Evolutionary conservation across 53 echinoderm and acorn worm genomes (phyloP).

Genomic region (Mesocentrotus franciscanus): DNA sequence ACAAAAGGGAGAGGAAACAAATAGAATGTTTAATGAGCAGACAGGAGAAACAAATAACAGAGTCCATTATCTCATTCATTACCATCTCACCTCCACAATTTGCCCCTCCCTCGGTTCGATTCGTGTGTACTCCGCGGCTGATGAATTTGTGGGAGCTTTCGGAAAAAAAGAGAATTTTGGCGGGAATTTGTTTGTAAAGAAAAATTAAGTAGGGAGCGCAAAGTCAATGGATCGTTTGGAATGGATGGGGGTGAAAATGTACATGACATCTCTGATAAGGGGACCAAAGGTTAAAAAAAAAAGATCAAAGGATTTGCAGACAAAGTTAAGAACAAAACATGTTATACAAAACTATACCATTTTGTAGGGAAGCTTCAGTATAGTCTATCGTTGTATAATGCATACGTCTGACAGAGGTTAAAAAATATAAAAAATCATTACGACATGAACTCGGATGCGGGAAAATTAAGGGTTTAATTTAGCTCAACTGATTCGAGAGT

Average conservation of each 20-base stretch:
- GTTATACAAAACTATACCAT: too few relatives aligned
- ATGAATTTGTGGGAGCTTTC: neutral
- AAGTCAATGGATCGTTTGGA: neutral
- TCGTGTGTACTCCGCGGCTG: constrained; percentile 20
- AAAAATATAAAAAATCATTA: too few relatives aligned
- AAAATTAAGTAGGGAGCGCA: neutral
- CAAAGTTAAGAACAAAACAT: too few relatives aligned
- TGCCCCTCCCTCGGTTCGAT: neutral
- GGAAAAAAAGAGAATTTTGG: neutral
- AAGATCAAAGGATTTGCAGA: neutral
- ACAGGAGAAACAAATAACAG: constrained; percentile 61
- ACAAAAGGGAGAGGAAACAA: constrained; percentile 52
- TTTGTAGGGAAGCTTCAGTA: too few relatives aligned
- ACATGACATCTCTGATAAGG: neutral
- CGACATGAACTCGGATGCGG: too few relatives aligned
- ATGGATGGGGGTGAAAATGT: neutral
- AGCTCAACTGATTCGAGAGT: too few relatives aligned
- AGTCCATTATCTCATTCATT: constrained; percentile 67
- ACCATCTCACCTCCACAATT: neutral
- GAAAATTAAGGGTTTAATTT: too few relatives aligned
- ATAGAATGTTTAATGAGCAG: constrained; percentile 60
- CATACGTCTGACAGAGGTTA: too few relatives aligned
- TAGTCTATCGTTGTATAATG: too few relatives aligned
- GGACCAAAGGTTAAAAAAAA: neutral
- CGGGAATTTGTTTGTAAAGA: neutral